A percentile compares a stretch with the other conserved stretches of the same genome.
Evolutionary conservation across 1,140 invertebrate genomes (phyloP).

Genomic region (Paracyclopina nana): DNA sequence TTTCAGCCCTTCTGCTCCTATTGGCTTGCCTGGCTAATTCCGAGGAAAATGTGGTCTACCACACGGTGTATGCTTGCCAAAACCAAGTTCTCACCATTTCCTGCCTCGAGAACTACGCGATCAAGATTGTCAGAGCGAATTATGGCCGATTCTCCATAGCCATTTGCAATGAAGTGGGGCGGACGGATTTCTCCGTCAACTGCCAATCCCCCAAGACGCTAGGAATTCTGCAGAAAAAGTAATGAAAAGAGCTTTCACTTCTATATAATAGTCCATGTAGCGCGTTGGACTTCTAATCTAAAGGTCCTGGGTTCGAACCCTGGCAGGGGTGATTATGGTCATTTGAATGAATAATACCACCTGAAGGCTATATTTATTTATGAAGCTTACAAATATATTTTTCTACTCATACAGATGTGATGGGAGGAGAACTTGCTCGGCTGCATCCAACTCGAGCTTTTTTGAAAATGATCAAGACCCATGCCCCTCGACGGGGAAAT

Average conservation of each 20-base stretch:
- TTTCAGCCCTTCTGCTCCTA: too few species aligned
- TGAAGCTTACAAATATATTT: neutral
- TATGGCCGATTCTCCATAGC: constrained; percentile 87
- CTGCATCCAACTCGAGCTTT: neutral
- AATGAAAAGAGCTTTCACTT: too few species aligned
- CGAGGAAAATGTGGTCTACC: too few species aligned
- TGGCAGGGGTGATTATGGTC: too few species aligned
- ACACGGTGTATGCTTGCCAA: constrained; percentile 80
- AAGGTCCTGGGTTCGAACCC: too few species aligned
- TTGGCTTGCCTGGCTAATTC: too few species aligned
- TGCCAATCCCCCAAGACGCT: constrained; percentile 51
- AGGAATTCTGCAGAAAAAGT: constrained; percentile 18
- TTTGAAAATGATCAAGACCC: neutral
- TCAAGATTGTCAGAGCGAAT: constrained; percentile 78
- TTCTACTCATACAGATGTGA: neutral
- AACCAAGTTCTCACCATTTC: constrained; percentile 65
- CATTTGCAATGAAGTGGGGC: constrained; percentile 85
- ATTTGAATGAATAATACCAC: neutral
- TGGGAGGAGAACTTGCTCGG: neutral
- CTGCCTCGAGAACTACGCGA: constrained; percentile 63
- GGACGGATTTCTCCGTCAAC: constrained; percentile 87
- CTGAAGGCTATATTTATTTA: neutral
- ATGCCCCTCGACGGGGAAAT: constrained; percentile 5
- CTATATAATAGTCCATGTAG: too few species aligned
- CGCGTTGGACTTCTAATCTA: too few species aligned